Evolutionary conservation across 2,113 vertebrate genomes (phyloP), one percentile per base, ranked within the genome.

Genomic region (Syngnathoides biaculeatus): DNA sequence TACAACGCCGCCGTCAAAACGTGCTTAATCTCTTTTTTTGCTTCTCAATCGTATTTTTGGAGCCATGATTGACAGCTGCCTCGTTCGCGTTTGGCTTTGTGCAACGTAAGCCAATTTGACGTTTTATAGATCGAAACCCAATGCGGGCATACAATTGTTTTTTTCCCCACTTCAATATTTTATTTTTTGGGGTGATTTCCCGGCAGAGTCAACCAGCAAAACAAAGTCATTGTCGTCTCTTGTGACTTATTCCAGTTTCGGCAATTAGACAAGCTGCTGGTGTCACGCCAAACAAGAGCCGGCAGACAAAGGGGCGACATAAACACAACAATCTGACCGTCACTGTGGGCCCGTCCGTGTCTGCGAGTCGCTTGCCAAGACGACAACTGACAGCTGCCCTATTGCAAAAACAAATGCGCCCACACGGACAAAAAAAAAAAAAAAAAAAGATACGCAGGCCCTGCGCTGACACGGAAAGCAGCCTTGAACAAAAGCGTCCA

Each of bases 331-430:
- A 26, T 42, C 39, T 80, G 78, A 89, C 86, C 86, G 81, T 30
- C 8, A 86, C 87, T 81, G 81, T 85, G 84, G 85, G 74, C 77
- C 87, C 80, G n/a, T 42, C 39, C 42, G 59, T 22, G 38, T 22
- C 3, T 61, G 58, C 5, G 59, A 5, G 26, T 57, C 78, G 71
- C 83, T 74, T 83, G 76, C 78, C 75, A 62, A 84, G 86, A 90
- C 56, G 66, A 80, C 79, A 80, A 85, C 74, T 80, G 84, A 87
- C 90, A 92, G 90, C 89, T 92, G 90, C 86, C 86, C 75, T 66
- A 59, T 83, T 82, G 74, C 82, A 80, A 79, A 85, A 80, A 64
- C 73, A 80, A 81, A 76, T 60, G 64, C 69, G 71, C 55, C 65
- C 13, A 19, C 38, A 48, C 19, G 71, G 67, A 40, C 62, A 38